Percentiles rank a stretch among this genome's conserved stretches.
Conservation (phyloP, 2,797 vertebrate genomes). For the Calcarius lapponicus region DNA sequence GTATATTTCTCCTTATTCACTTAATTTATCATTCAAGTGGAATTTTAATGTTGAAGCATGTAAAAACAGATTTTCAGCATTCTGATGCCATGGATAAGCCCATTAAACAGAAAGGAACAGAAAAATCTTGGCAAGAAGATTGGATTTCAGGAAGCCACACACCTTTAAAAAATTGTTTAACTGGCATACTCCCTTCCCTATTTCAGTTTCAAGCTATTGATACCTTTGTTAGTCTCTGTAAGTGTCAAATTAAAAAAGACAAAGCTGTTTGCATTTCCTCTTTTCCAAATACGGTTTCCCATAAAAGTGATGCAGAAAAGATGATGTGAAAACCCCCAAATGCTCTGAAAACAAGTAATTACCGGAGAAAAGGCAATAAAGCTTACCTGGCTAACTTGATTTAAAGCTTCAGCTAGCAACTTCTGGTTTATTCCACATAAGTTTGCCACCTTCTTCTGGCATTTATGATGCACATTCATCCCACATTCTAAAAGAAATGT, state of each 20-base stretch:
- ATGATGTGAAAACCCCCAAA: not conserved
- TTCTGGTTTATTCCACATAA: slow-evolving; percentile 99
- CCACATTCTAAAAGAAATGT: slow-evolving; percentile 81
- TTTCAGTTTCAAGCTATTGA: not conserved
- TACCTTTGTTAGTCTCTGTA: not conserved
- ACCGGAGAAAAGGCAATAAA: not conserved
- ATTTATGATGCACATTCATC: slow-evolving; percentile 94
- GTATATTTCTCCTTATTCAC: not conserved
- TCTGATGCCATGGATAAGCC: not conserved
- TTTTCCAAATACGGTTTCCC: not conserved
- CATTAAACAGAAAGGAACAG: not conserved
- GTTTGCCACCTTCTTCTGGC: slow-evolving; percentile 94
- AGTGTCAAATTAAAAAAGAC: not conserved
- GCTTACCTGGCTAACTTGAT: slow-evolving; percentile 88
- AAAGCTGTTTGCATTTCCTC: not conserved
- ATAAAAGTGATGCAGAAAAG: not conserved
- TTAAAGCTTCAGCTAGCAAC: slow-evolving; percentile 92
- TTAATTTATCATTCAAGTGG: not conserved
- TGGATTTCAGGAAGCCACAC: not conserved
- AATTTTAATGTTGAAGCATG: not conserved
- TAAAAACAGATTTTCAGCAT: not conserved
- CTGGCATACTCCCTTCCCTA: rapidly evolving
- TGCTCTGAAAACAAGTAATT: not conserved
- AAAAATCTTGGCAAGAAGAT: not conserved
- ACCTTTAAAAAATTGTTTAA: not conserved